Evolutionary conservation across 2,113 vertebrate species (phyloP), one percentile per base, ranked within the genome.

Genomic region (Peromyscus polionotus): DNA sequence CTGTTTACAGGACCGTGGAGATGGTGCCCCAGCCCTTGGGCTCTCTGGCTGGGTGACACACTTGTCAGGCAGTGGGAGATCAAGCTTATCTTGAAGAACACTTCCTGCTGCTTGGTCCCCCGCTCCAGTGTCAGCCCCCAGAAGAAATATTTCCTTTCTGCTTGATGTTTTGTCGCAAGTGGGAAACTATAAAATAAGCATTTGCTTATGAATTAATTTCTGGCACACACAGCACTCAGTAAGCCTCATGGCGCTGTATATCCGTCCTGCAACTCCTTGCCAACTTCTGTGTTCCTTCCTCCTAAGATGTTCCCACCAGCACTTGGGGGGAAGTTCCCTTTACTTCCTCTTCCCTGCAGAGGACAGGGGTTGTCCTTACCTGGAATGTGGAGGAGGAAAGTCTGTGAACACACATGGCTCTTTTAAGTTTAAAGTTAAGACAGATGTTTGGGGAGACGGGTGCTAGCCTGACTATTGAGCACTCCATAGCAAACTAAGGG

Each of bases 191-290:
- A 79, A 93, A 90, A 57, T 57, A 94, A 54, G 91, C 73, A 31
- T 63, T 95, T 0, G 14, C 96, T 97, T 91, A 76, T 98, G 95
- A 97, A 22, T 28, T 96, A 96, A 97, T 97, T 91, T 96, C 70
- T 97, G 98, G 97, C 95, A 75, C 24, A 3, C 20, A 7, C 45
- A 3, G 89, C 88, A 61, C 48, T 11, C 42, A 57, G 92, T 93
- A 42, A 91, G 61, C 7, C 63, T 94, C 51, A 3, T 13, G 0
- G 76, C 3, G 2, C 93, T 91, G 59, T 73, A 39, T 86, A n/a
- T 93, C 97, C 68, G 20, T 14, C 65, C 89, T 7, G 0, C 12
- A 0, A 3, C 0, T 75, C 72, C 93, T 67, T 97, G 97, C 97
- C 96, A 88, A 90, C 0, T 94, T 77, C 93, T 97, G 88, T 79